Percentiles rank a stretch among this genome's conserved stretches.
phyloP scores from a whole-genome alignment of 2,113 vertebrate species.

The Accipiter virgatus region DNA sequence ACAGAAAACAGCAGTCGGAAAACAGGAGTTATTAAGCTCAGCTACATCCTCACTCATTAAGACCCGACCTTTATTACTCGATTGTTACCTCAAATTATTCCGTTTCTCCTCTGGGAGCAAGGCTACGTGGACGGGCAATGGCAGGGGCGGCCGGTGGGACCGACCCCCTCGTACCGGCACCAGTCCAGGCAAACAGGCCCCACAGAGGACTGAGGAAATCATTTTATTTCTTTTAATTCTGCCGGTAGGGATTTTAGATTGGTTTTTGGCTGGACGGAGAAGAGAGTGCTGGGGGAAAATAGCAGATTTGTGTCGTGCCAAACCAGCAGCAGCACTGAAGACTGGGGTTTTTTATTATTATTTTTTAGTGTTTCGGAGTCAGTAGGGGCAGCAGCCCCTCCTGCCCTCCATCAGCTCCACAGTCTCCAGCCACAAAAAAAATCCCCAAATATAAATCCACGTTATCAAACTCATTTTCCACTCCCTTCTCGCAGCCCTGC shows the following conservation, averaged over 20 bases:
- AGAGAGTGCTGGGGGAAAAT: neutral
- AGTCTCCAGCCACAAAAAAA: neutral
- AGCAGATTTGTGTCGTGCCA: neutral
- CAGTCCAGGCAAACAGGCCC: neutral
- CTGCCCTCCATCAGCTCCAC: no score
- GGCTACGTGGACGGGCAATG: accelerated
- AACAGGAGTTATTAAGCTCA: neutral
- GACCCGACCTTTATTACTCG: neutral
- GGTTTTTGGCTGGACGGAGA: neutral
- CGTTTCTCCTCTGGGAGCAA: neutral
- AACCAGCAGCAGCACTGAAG: neutral
- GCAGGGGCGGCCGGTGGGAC: neutral
- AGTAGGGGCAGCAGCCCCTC: neutral
- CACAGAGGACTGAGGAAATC: accelerated
- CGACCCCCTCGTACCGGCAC: accelerated
- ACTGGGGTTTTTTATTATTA: neutral
- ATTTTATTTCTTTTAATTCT: neutral
- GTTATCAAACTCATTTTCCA: neutral
- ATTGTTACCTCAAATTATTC: neutral
- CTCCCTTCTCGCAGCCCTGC: neutral
- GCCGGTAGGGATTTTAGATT: neutral
- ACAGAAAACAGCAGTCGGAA: neutral
- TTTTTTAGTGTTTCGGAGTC: neutral
- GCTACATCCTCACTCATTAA: neutral
- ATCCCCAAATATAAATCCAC: neutral